phyloP scores from a whole-genome alignment of 2,113 vertebrate species.

The Rhinoptilus africanus region DNA sequence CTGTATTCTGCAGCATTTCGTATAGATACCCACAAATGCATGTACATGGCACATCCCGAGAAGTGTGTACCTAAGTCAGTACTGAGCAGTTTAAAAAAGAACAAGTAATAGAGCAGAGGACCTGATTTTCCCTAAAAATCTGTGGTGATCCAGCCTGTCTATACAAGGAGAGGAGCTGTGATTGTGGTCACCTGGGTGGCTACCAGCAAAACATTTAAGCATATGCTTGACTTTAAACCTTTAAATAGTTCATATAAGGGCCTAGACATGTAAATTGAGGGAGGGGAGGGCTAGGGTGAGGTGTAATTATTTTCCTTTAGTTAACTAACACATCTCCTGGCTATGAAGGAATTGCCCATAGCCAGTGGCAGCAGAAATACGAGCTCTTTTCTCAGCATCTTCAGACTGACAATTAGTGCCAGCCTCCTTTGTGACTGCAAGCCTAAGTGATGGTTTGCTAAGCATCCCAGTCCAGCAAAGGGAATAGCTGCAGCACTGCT shows the following conservation, averaged over 20 bases:
- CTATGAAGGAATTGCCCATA: neutral
- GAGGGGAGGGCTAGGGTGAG: accelerated
- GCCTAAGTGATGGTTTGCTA: neutral
- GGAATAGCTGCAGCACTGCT: neutral
- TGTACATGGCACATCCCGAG: no score
- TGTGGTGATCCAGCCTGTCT: neutral
- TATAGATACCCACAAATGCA: neutral
- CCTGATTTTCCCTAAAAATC: neutral
- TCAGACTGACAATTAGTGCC: neutral
- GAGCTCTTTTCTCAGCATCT: neutral
- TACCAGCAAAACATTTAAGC: neutral
- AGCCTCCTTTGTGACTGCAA: neutral
- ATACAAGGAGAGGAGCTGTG: neutral
- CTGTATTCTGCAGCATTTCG: neutral
- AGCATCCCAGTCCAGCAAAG: neutral
- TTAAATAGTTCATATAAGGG: neutral
- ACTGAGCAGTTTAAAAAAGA: neutral
- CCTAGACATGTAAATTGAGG: neutral
- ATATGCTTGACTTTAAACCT: neutral
- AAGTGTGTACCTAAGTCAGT: neutral
- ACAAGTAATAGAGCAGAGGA: neutral
- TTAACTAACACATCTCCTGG: neutral
- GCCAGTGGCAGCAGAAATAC: neutral
- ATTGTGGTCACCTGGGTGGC: neutral
- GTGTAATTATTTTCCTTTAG: neutral